Percentiles rank a stretch among this genome's conserved stretches.
These are phyloP conservation scores for Trematomus bernacchii DNA, from an alignment of 2,797 vertebrate genomes.

Conservation along the genomic window DNA sequence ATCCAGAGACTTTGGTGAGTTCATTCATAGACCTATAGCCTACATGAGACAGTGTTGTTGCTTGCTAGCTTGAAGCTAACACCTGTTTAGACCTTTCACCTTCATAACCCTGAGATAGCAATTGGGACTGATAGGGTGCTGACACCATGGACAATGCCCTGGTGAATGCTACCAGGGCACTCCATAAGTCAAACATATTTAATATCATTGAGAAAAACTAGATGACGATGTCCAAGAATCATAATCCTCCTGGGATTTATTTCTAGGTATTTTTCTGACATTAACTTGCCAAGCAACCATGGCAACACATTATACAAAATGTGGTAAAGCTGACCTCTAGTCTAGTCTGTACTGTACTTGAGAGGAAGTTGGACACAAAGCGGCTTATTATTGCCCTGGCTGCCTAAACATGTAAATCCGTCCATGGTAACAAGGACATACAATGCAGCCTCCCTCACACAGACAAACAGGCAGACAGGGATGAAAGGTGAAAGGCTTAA, in stretches of 20 bases:
- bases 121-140: not conserved
- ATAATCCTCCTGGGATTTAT: not conserved
- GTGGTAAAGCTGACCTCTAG: not conserved
- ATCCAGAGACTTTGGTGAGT: no score
- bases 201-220: not conserved
- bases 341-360: not conserved
- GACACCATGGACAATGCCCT: not conserved
- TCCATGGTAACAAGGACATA: slow-evolving; percentile 9
- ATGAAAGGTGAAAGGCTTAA: slow-evolving; percentile 1
- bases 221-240: not conserved
- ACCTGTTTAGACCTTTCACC: not conserved
- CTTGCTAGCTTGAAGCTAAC: no score
- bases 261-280: not conserved
- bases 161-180: no score
- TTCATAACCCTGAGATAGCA: not conserved
- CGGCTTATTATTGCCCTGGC: not conserved
- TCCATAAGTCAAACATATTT: not conserved
- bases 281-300: not conserved
- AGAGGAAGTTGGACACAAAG: slow-evolving; percentile 10
- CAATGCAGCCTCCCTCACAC: not conserved
- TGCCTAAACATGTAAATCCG: not conserved
- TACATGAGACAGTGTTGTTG: no score
- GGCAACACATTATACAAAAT: slow-evolving; percentile 7
- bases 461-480: not conserved
- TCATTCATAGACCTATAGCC: no score